These are phyloP conservation scores for Stenodema calcarata DNA, from an alignment of 2,888 invertebrate species.

Conservation along the genomic window DNA sequence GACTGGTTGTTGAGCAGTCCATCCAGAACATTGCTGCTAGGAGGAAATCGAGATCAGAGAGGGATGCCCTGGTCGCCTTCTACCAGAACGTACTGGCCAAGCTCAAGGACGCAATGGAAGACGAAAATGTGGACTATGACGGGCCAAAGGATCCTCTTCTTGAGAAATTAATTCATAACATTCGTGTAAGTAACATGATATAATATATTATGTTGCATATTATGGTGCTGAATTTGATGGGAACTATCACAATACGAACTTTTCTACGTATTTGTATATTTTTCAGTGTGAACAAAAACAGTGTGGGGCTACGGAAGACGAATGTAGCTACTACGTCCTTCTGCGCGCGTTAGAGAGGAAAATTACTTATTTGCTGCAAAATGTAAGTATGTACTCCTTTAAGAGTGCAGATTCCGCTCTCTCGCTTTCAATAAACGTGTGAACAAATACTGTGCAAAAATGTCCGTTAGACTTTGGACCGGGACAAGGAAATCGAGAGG, in stretches of 20 bases:
- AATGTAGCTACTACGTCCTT: neutral
- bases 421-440: too few relatives aligned
- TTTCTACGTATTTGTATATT: neutral
- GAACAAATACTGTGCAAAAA: too few relatives aligned
- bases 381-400: neutral
- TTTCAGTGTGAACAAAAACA: slow-evolving; percentile 4
- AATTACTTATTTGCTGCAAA: neutral
- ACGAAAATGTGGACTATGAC: neutral
- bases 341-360: neutral
- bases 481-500: slow-evolving; percentile 18
- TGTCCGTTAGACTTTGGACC: neutral
- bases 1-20: neutral
- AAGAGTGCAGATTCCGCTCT: neutral
- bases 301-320: neutral
- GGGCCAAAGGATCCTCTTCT: slow-evolving; percentile 4
- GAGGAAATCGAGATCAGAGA: slow-evolving; percentile 8
- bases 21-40: neutral
- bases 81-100: slow-evolving; percentile 12
- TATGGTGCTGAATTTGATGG: too few relatives aligned
- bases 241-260: neutral
- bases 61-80: neutral
- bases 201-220: too few relatives aligned
- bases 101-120: neutral
- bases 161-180: neutral
- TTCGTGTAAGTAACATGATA: neutral